Evolutionary conservation across 1,140 invertebrate genomes (phyloP).

Genomic region (Aphidius ervi): DNA sequence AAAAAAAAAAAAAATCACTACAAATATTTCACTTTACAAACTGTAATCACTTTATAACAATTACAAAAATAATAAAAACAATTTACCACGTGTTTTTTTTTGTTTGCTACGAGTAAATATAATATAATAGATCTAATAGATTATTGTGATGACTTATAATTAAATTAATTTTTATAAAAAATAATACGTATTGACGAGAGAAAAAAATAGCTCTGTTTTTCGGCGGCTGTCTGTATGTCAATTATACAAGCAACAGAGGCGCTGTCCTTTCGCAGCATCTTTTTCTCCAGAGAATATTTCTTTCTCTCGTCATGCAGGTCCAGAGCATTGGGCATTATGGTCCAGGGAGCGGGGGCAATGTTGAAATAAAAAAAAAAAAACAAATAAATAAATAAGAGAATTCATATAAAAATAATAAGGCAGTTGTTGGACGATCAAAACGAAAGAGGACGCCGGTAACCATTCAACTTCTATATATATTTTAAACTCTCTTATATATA

Average conservation of each 20-base stretch:
- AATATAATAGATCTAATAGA: not conserved
- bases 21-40: too few species aligned
- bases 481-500: too few species aligned
- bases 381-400: not conserved
- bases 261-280: conserved; percentile 32
- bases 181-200: not conserved
- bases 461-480: too few species aligned
- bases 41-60: too few species aligned
- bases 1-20: too few species aligned
- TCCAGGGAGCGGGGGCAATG: not conserved
- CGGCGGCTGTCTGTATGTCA: not conserved
- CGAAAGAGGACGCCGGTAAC: too few species aligned
- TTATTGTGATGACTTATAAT: not conserved
- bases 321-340: not conserved
- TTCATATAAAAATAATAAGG: too few species aligned
- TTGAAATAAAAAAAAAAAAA: not conserved
- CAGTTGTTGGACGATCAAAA: too few species aligned
- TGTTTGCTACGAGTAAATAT: not conserved
- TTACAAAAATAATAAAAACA: too few species aligned
- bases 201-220: too few species aligned
- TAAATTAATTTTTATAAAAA: not conserved
- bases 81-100: not conserved
- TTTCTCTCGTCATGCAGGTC: conserved; percentile 8
- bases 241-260: conserved; percentile 34
- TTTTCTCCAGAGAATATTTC: conserved; percentile 33